Percentiles rank a stretch among this genome's conserved stretches.
These are phyloP conservation scores for Orbicella faveolata DNA, from an alignment of 64 coral and sea anemone genomes.

Conservation along the genomic window DNA sequence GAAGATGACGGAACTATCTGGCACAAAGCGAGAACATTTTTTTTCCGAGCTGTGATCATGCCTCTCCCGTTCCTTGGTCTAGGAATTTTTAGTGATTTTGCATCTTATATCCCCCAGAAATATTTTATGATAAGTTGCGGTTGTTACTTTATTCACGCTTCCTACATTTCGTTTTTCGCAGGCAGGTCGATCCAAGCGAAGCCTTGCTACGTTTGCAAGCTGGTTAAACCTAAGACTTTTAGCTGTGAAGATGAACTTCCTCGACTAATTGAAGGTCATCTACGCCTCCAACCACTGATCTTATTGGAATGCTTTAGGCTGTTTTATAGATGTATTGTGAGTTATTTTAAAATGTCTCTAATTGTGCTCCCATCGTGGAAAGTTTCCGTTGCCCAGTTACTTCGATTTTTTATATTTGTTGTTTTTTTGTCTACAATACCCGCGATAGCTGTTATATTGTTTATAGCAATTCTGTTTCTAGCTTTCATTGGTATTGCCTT, in stretches of 20 bases:
- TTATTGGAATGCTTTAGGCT: neutral
- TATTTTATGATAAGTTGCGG: neutral
- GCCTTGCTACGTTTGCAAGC: neutral
- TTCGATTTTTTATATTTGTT: neutral
- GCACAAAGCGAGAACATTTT: neutral
- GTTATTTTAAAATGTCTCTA: neutral
- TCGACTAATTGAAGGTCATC: neutral
- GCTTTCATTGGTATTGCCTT: too few relatives aligned
- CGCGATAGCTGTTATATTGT: neutral
- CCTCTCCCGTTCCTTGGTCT: too few relatives aligned
- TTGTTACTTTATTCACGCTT: too few relatives aligned
- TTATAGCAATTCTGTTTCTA: neutral
- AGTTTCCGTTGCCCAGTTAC: neutral
- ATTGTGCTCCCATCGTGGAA: neutral
- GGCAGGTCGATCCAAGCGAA: too few relatives aligned
- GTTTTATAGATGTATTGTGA: neutral
- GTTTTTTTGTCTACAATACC: neutral
- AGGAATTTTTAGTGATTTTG: neutral
- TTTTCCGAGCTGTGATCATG: neutral
- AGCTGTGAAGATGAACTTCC: neutral
- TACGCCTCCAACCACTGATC: constrained; percentile 4
- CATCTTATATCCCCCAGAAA: too few relatives aligned
- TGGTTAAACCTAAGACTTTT: neutral
- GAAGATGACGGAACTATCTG: neutral
- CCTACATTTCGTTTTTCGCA: too few relatives aligned